phyloP scores from a whole-genome alignment of 2,113 vertebrate species.

The Piprites chloris region DNA sequence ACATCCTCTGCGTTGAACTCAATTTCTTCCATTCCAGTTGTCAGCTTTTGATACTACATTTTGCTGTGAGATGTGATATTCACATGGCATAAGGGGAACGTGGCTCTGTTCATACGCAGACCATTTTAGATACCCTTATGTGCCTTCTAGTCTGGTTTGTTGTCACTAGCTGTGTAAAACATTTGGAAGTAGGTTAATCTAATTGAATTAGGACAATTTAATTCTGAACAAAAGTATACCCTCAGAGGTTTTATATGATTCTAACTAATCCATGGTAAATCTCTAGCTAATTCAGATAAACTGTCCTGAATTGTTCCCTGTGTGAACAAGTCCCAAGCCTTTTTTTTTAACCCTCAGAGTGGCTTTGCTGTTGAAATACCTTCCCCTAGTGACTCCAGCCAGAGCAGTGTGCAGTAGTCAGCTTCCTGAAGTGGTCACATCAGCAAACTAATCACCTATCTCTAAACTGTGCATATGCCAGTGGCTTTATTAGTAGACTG shows the following conservation, averaged over 20 bases:
- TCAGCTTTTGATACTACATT: not conserved
- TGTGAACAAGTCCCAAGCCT: not conserved
- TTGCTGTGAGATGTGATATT: not conserved
- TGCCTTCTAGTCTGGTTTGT: not conserved
- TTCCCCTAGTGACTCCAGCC: not conserved
- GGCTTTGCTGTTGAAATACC: not conserved
- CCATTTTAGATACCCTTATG: not conserved
- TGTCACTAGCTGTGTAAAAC: not conserved
- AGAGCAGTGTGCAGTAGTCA: not conserved
- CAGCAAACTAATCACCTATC: not conserved
- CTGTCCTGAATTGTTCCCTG: not conserved
- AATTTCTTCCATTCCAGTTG: not conserved
- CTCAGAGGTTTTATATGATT: not conserved
- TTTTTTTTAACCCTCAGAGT: not conserved
- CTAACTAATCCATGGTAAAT: not conserved
- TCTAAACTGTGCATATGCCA: not conserved
- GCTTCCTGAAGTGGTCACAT: not conserved
- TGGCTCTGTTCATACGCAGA: not conserved
- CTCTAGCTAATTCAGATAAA: not conserved
- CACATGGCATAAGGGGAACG: not conserved
- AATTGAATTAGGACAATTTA: not conserved
- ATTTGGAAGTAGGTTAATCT: not conserved
- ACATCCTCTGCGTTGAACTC: not conserved
- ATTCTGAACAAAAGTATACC: not conserved
- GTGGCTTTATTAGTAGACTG: not conserved